Evolutionary conservation across 2,888 invertebrate species (phyloP), one percentile per base, ranked within the genome.

Genomic region (Theodoxus fluviatilis): DNA sequence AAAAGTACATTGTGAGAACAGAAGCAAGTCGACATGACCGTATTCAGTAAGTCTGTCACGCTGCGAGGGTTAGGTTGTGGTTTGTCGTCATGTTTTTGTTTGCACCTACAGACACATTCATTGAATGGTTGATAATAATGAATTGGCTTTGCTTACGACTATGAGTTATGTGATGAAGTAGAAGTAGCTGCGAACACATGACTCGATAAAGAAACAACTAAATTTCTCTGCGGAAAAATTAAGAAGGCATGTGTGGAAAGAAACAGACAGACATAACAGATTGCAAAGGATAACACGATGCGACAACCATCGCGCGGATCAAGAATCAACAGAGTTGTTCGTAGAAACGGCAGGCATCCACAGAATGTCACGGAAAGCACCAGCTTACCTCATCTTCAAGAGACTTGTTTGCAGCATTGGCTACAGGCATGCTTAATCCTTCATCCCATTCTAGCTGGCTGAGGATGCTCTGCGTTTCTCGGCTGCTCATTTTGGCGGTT

Each of bases 401-500:
- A 7, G 70, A 63, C 71, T 86, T 85, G 72, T 87, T 87, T 73
- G 85, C 84, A 52, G 78, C 80, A 77, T 87, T 87, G 25, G 87
- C 87, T 7, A 87, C 86, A 0, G 87, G 87, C 80, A 87, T 84
- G 47, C 85, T 84, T 65, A 87, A 74, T 12, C 86, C 86, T 75
- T 87, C 86, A 73, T 87, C 86, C 87, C 87, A 87, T 74, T 85
- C 85, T 73, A 87, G 75, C 71, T 85, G 86, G 49, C 79, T 81
- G 25, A 87, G 76, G 65, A 86, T 80, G 72, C 80, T 81, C 68
- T 79, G 79, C 61, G 75, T 81, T 33, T 75, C 79, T 59, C 77
- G 73, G 37, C 47, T 61, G 69, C 79, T 78, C 82, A 81, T 81
- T 66, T 73, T 80, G 72, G 59, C 18, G 28, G 33, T 25, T 15